Percentiles rank a stretch among this genome's conserved stretches.
Evolutionary conservation across 2,888 invertebrate genomes (phyloP).

Genomic region (Endomychus coccineus): DNA sequence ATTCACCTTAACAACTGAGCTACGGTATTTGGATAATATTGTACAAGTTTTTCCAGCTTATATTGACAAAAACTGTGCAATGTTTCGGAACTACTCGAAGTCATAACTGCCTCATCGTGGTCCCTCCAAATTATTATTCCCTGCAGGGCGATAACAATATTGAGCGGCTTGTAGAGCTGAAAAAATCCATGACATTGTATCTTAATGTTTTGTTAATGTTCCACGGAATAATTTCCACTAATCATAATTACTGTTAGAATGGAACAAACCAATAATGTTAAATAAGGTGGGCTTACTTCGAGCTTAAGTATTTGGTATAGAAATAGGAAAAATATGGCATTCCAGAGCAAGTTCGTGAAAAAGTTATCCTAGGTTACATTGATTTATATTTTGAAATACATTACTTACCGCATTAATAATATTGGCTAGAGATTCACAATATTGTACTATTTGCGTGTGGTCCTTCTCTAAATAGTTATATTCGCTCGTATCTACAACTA

Average conservation of each 20-base stretch:
- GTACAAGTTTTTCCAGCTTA: conserved; percentile 67
- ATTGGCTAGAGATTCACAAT: conserved; percentile 90
- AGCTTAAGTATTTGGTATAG: no score
- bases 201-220: no score
- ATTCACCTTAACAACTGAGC: conserved; percentile 90
- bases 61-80: conserved; percentile 88
- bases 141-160: conserved; percentile 94
- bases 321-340: no score
- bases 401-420: conserved; percentile 91
- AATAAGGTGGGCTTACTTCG: no score
- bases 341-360: no score
- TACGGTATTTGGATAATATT: conserved; percentile 89
- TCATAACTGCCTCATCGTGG: conserved; percentile 74
- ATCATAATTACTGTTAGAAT: no score
- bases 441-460: conserved; percentile 63
- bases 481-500: conserved; percentile 83
- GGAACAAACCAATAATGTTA: no score
- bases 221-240: no score
- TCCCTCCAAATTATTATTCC: conserved; percentile 96
- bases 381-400: no score
- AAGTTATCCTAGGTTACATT: no score
- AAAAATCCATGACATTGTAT: no score
- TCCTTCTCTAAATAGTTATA: conserved; percentile 73
- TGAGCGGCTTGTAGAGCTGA: conserved; percentile 88
- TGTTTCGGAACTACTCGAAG: conserved; percentile 78